Evolutionary conservation across 2,113 vertebrate genomes (phyloP).

Genomic region (Chloropsis cyanopogon): DNA sequence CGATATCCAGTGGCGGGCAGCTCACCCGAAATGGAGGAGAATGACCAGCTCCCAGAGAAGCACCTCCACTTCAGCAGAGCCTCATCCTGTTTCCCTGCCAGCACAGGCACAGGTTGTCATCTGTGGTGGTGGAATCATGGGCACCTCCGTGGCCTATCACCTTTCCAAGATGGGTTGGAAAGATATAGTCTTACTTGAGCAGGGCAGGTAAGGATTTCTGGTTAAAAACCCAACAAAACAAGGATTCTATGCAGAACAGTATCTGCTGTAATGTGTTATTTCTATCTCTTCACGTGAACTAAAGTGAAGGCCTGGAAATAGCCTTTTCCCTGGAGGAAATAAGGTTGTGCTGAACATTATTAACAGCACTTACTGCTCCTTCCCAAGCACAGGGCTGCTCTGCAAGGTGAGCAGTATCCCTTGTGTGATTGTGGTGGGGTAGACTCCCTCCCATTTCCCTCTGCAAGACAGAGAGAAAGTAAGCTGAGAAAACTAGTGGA

Average conservation of each 20-base stretch:
- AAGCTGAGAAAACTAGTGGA: not conserved
- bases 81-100: slow-evolving; percentile 73
- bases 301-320: not conserved
- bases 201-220: slow-evolving; percentile 86
- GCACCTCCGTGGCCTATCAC: slow-evolving; percentile 95
- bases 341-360: not conserved
- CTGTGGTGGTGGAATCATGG: slow-evolving; percentile 91
- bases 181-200: slow-evolving; percentile 90
- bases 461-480: not conserved
- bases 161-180: slow-evolving; percentile 94
- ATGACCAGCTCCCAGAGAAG: slow-evolving; percentile 34
- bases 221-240: not conserved
- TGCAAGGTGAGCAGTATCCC: not conserved
- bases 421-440: not conserved
- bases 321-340: not conserved
- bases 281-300: not conserved
- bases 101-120: slow-evolving; percentile 88
- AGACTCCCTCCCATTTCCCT: not conserved
- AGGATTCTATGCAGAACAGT: rapidly evolving
- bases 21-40: slow-evolving; percentile 54
- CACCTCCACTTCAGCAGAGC: slow-evolving; percentile 56
- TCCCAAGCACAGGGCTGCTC: not conserved
- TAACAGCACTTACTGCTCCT: rapidly evolving
- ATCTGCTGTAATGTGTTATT: not conserved
- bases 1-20: slow-evolving; percentile 54